These are phyloP conservation scores for Leptopilina drosophilae DNA, from an alignment of 2,888 invertebrate species.

Conservation along the genomic window DNA sequence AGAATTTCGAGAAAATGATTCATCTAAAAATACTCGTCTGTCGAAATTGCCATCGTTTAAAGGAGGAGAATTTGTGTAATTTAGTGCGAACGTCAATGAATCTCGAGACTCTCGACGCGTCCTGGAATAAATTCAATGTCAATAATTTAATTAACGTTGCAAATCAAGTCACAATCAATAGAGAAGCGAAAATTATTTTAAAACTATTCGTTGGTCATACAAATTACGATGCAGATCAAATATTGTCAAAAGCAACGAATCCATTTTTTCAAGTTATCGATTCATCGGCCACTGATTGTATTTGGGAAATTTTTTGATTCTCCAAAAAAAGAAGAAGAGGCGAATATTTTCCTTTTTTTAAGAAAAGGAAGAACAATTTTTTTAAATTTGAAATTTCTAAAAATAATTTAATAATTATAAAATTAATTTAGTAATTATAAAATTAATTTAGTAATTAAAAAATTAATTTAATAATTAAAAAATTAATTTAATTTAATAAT, in stretches of 20 bases:
- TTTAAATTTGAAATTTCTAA: too few relatives aligned
- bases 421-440: too few relatives aligned
- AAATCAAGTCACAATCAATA: not conserved
- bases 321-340: too few relatives aligned
- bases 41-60: slow-evolving; percentile 12
- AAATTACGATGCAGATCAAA: not conserved
- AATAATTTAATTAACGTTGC: not conserved
- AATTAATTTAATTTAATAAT: too few relatives aligned
- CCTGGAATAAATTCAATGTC: slow-evolving; percentile 27
- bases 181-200: not conserved
- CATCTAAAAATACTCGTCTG: not conserved
- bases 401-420: too few relatives aligned
- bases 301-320: too few relatives aligned
- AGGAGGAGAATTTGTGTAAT: slow-evolving; percentile 8
- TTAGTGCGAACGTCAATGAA: not conserved
- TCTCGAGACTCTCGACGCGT: not conserved
- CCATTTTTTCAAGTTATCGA: not conserved
- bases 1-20: slow-evolving; percentile 18
- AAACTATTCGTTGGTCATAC: slow-evolving; percentile 15
- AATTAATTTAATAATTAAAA: too few relatives aligned
- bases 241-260: not conserved
- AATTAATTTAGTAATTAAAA: too few relatives aligned
- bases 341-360: too few relatives aligned
- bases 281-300: not conserved
- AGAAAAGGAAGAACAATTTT: too few relatives aligned